These are phyloP conservation scores for Macrotrachela quadricornifera DNA, from an alignment of 1,140 invertebrate species.

Conservation along the genomic window DNA sequence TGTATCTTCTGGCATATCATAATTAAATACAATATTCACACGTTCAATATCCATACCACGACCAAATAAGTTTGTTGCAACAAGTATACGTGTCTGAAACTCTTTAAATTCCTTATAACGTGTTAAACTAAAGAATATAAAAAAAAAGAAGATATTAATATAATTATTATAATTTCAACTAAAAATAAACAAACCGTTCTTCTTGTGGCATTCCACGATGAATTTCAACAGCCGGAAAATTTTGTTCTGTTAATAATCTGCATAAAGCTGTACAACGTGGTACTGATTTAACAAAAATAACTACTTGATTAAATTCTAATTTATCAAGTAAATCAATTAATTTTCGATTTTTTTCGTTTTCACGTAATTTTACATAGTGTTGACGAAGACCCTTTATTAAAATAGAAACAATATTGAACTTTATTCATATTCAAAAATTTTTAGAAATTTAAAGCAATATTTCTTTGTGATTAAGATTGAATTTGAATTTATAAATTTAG, in stretches of 20 bases:
- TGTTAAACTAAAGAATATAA: slow-evolving; percentile 29
- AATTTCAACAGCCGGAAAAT: slow-evolving; percentile 97
- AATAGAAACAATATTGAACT: too few species aligned
- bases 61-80: slow-evolving; percentile 96
- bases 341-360: slow-evolving; percentile 99
- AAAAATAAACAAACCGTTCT: slow-evolving; percentile 41
- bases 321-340: slow-evolving; percentile 93
- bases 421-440: too few species aligned
- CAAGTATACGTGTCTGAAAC: slow-evolving; percentile 91
- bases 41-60: slow-evolving; percentile 47
- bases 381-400: slow-evolving; percentile 59
- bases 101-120: slow-evolving; percentile 98
- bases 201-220: slow-evolving; percentile 95
- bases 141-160: background rate
- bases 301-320: slow-evolving; percentile 81
- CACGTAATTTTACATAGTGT: slow-evolving; percentile 97
- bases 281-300: slow-evolving; percentile 98
- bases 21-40: slow-evolving; percentile 99
- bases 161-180: background rate
- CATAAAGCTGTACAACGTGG: slow-evolving; percentile 89
- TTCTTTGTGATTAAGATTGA: too few species aligned
- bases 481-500: too few species aligned
- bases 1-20: slow-evolving; percentile 99
- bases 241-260: slow-evolving; percentile 86
- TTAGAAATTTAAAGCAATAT: too few species aligned